Evolutionary conservation across 2,113 vertebrate genomes (phyloP), one percentile per base, ranked within the genome.

Genomic region (Hystrix brachyura): DNA sequence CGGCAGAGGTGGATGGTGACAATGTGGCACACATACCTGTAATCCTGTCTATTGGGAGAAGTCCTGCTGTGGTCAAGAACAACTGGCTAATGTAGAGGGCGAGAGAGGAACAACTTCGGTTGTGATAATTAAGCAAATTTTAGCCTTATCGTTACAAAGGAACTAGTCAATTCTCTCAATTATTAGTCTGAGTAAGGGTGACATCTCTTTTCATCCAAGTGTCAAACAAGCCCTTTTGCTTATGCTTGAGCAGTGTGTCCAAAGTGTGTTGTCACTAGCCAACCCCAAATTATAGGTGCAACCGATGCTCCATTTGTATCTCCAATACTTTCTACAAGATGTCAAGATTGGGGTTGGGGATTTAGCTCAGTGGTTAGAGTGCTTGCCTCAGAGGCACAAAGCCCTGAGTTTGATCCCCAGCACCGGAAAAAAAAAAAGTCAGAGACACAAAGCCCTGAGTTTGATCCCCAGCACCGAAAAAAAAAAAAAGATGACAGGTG

Each of bases 1-100:
- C 29, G 23, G 34, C n/a, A 11, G 48, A 51, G 64, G 59, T 34
- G 1, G 3, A 60, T 6, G 21, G 1, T 1, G 38, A 0, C 27
- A 12, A 4, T 17, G 34, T 13, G 55, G 3, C 4, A 3, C n/a
- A 9, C 2, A 18, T 23, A 7, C 1, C 13, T 12, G 79, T 21
- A 7, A 57, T 72, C 55, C n/a, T 25, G 62, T 64, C 62, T 29
- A 12, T 10, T 29, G 62, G 55, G 65, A 23, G 19, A 23, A 48
- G 51, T 65, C 34, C 34, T 71, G 32, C 53, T 48, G 32, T 23
- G 34, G 2, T 29, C 29, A 43, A 27, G 69, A 55, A 23, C 9
- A 18, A 64, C 55, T 10, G n/a, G 67, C 34, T 46, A 11, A 11
- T 1, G 51, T 7, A 10, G 8, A 48, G 3, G 38, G 65, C 2